These are phyloP conservation scores for Pseudococcus longispinus DNA, from an alignment of 2,888 invertebrate species.

Conservation along the genomic window DNA sequence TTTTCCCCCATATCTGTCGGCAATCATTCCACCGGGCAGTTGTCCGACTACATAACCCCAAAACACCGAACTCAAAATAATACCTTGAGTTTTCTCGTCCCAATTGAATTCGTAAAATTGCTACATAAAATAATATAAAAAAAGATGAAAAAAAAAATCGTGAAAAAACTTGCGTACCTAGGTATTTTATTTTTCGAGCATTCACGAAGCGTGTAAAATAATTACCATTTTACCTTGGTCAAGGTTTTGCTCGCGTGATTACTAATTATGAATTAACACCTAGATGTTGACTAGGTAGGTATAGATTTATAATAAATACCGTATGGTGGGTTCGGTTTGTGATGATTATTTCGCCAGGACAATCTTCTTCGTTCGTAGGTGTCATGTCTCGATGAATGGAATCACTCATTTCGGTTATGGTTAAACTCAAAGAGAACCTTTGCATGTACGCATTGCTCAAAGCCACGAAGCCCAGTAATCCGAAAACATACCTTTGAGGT, in stretches of 20 bases:
- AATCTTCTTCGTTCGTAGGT: neutral
- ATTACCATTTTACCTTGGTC: conserved; percentile 6
- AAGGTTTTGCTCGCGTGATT: neutral
- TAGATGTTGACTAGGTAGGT: neutral
- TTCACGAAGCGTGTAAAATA: conserved; percentile 17
- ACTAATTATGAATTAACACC: neutral
- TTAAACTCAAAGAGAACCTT: conserved; percentile 64
- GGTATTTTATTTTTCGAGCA: neutral
- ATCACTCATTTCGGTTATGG: conserved; percentile 65
- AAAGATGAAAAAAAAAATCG: neutral
- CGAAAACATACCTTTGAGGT: conserved; percentile 60
- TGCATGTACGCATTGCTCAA: conserved; percentile 64
- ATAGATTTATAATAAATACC: neutral
- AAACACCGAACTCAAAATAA: conserved; percentile 64
- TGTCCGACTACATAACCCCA: conserved; percentile 65
- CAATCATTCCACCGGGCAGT: conserved; percentile 64
- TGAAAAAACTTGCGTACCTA: too few species aligned
- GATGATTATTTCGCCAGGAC: neutral
- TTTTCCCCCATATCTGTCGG: conserved; percentile 64
- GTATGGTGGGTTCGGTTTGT: neutral
- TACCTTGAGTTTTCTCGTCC: conserved; percentile 68
- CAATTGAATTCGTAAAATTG: conserved; percentile 70
- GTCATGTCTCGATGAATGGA: conserved; percentile 47
- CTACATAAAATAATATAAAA: neutral
- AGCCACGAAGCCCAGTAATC: conserved; percentile 64